A percentile compares a stretch with the other conserved stretches of the same genome.
Evolutionary conservation across 2,113 vertebrate species (phyloP).

Genomic region (Tachycineta bicolor): DNA sequence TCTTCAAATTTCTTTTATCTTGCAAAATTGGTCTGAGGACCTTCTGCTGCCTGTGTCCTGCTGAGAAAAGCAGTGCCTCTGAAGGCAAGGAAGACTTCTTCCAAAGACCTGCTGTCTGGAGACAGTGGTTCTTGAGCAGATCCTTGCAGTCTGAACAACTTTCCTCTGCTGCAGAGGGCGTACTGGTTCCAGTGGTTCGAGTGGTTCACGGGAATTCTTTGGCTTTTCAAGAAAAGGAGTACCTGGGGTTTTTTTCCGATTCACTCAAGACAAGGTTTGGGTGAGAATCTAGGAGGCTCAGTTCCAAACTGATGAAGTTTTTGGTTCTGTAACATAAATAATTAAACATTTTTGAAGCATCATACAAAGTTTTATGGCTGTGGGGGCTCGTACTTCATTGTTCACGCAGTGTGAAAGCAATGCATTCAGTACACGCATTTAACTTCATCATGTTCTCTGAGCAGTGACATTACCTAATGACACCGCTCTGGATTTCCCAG

Average conservation of each 20-base stretch:
- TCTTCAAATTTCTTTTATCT: background rate
- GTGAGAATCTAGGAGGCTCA: background rate
- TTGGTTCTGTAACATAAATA: background rate
- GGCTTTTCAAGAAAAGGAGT: background rate
- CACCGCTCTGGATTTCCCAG: background rate
- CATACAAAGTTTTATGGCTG: background rate
- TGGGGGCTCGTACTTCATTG: background rate
- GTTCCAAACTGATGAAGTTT: background rate
- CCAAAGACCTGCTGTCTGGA: background rate
- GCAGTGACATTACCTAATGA: background rate
- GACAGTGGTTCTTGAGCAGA: background rate
- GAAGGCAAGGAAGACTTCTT: background rate
- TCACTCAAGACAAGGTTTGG: background rate
- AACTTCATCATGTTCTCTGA: background rate
- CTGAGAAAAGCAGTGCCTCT: background rate
- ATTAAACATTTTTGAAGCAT: background rate
- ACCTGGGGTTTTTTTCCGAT: background rate
- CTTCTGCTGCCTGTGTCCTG: background rate
- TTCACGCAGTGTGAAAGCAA: background rate
- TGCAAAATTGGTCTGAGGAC: background rate
- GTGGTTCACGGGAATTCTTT: fast-evolving
- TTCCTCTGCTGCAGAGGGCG: background rate
- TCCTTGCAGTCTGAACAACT: background rate
- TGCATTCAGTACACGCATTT: background rate
- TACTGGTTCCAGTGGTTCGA: too few species aligned